These are phyloP conservation scores for Isotomurus palustris DNA, from an alignment of 2,888 invertebrate species.

Conservation along the genomic window DNA sequence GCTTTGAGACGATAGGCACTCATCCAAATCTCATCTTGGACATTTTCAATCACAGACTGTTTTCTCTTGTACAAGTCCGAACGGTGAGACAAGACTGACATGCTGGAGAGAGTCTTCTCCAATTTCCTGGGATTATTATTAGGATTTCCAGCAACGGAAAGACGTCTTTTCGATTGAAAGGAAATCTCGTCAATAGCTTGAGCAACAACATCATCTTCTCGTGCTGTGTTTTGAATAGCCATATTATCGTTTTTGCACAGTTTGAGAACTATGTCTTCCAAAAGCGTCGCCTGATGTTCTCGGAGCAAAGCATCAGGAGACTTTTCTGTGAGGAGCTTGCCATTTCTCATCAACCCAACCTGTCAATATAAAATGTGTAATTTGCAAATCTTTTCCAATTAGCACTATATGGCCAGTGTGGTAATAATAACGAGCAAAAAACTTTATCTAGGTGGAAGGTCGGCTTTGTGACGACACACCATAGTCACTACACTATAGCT, in stretches of 20 bases:
- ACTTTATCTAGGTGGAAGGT: neutral
- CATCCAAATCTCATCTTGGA: conserved; percentile 25
- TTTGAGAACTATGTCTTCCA: conserved; percentile 38
- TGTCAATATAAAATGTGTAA: conserved; percentile 2
- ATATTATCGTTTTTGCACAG: conserved; percentile 34
- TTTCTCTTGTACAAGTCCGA: conserved; percentile 18
- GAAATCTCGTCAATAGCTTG: conserved; percentile 33
- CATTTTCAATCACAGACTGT: conserved; percentile 26
- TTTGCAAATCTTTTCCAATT: neutral
- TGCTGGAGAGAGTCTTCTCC: conserved; percentile 23
- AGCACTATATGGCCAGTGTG: neutral
- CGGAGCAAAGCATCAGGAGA: conserved; percentile 28
- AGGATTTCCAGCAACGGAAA: conserved; percentile 16
- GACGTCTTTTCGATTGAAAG: conserved; percentile 27
- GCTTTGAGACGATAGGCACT: conserved; percentile 29
- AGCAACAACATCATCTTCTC: conserved; percentile 20
- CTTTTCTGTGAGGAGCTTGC: conserved; percentile 33
- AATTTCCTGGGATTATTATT: conserved; percentile 16
- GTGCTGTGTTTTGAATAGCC: conserved; percentile 15
- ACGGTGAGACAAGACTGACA: conserved; percentile 16
- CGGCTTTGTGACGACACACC: too few relatives aligned
- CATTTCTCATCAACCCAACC: conserved; percentile 42
- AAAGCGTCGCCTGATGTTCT: conserved; percentile 25
- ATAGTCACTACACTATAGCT: too few relatives aligned
- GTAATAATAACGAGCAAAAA: neutral